Percentiles rank a stretch among this genome's conserved stretches.
Evolutionary conservation across 2,113 vertebrate species (phyloP).

Genomic region (Stegostoma tigrinum): DNA sequence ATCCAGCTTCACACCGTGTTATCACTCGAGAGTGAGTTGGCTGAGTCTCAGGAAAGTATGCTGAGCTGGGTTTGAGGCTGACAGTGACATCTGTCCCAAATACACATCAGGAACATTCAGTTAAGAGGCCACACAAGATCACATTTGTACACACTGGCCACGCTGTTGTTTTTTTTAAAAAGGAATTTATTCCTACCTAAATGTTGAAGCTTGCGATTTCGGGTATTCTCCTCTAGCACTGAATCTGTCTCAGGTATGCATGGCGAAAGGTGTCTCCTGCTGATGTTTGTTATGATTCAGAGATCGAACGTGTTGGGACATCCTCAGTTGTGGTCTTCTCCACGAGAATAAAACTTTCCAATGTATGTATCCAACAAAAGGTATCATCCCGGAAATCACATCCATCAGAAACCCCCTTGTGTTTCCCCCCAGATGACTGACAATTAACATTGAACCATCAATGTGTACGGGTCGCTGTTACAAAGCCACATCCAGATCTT

Average conservation of each 20-base stretch:
- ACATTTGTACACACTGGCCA: not conserved
- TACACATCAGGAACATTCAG: not conserved
- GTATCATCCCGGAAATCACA: not conserved
- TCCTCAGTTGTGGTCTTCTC: not conserved
- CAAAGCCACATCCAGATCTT: not conserved
- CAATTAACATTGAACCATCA: not conserved
- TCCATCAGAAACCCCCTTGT: not conserved
- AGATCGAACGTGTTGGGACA: not conserved
- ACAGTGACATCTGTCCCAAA: not conserved
- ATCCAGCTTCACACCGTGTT: no score
- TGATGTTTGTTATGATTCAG: not conserved
- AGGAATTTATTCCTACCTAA: not conserved
- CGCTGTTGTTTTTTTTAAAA: not conserved
- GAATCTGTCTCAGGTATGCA: not conserved
- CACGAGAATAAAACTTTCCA: not conserved
- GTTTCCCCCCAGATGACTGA: conserved; percentile 15
- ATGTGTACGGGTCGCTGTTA: not conserved
- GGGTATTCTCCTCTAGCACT: not conserved
- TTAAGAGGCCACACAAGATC: not conserved
- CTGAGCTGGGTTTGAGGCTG: not conserved
- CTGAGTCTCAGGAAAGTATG: not conserved
- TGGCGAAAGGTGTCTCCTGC: not conserved
- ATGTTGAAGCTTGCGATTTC: not conserved
- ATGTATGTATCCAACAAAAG: not conserved
- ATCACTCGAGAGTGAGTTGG: not conserved